Conservation (phyloP, 2,797 vertebrate species). For the Peromyscus melanophrys region DNA sequence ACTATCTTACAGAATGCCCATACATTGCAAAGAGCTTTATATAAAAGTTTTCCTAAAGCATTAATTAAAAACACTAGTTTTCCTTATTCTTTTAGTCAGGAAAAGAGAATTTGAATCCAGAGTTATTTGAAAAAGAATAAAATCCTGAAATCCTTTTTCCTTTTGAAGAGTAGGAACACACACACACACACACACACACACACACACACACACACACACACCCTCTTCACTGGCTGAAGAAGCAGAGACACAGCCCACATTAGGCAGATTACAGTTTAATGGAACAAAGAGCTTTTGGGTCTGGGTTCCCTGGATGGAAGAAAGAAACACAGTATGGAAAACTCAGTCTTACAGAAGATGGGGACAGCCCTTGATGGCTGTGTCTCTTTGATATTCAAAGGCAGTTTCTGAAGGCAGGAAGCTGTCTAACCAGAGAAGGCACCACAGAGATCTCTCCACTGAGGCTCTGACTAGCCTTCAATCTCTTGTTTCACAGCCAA, state of each 20-base stretch:
- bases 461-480: conserved; percentile 62
- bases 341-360: not conserved
- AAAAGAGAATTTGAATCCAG: conserved; percentile 44
- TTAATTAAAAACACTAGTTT: not conserved
- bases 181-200: no score
- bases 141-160: conserved; percentile 26
- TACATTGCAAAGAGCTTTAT: conserved; percentile 12
- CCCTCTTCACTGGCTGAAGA: not conserved
- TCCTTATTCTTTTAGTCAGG: conserved; percentile 21
- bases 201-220: no score
- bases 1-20: not conserved
- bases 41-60: conserved; percentile 44
- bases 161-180: conserved; percentile 33
- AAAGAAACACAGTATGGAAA: conserved; percentile 11
- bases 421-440: conserved; percentile 23
- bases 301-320: conserved; percentile 31
- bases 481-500: not conserved
- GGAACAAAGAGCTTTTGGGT: conserved; percentile 57
- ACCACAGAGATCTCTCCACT: not conserved
- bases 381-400: conserved; percentile 58
- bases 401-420: conserved; percentile 44
- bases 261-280: conserved; percentile 41
- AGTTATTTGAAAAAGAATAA: conserved; percentile 7
- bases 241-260: not conserved
- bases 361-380: not conserved